phyloP scores from a whole-genome alignment of 2,888 invertebrate species.

The Troides aeacus region DNA sequence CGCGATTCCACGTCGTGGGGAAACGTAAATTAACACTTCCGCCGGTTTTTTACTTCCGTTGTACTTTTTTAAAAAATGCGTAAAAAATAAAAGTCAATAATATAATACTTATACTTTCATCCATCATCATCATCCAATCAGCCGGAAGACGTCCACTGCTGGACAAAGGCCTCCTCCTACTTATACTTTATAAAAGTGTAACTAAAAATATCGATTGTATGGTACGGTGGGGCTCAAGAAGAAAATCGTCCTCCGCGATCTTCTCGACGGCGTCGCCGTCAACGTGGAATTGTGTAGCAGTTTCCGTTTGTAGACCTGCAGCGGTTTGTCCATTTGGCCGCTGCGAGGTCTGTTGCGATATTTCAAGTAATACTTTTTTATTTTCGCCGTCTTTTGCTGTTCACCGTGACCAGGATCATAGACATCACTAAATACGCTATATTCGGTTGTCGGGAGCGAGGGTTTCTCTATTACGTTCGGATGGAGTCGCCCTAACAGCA shows the following conservation, averaged over 20 bases:
- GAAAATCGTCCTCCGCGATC: slow-evolving; percentile 57
- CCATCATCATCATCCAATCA: too few species aligned
- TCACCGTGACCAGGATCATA: not conserved
- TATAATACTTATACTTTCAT: not conserved
- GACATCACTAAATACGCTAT: not conserved
- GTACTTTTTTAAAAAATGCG: too few species aligned
- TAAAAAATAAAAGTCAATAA: too few species aligned
- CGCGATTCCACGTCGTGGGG: too few species aligned
- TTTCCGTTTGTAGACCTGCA: slow-evolving; percentile 6
- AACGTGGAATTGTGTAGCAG: slow-evolving; percentile 22
- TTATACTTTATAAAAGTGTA: slow-evolving; percentile 9
- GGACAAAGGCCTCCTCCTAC: too few species aligned
- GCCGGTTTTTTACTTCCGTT: too few species aligned
- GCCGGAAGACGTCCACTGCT: too few species aligned
- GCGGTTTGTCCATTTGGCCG: not conserved
- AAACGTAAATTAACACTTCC: too few species aligned
- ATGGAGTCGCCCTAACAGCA: slow-evolving; percentile 4
- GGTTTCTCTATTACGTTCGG: slow-evolving; percentile 18
- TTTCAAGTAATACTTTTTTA: slow-evolving; percentile 17
- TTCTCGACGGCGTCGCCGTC: slow-evolving; percentile 34
- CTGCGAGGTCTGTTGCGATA: not conserved
- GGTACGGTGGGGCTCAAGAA: slow-evolving; percentile 66
- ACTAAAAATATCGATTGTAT: slow-evolving; percentile 57
- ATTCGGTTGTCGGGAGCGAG: not conserved
- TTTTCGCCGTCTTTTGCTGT: not conserved